phyloP scores from a whole-genome alignment of 64 coral and sea anemone species.

The Actinia tenebrosa region DNA sequence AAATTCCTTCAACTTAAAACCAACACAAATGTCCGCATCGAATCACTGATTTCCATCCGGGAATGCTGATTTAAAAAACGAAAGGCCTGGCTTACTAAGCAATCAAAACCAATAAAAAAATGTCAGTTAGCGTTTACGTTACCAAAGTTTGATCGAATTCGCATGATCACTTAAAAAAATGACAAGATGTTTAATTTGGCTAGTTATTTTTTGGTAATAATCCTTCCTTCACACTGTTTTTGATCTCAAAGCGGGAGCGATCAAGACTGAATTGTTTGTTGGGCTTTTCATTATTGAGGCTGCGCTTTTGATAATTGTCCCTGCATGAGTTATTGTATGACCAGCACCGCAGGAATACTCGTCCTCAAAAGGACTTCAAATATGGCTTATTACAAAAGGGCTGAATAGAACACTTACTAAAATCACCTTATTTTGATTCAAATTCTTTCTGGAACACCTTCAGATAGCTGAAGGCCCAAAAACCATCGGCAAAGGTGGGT shows the following conservation, averaged over 20 bases:
- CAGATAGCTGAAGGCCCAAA: not conserved
- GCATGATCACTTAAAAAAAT: not conserved
- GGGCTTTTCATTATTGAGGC: conserved; percentile 11
- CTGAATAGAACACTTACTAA: not conserved
- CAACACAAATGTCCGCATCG: not conserved
- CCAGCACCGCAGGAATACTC: not conserved
- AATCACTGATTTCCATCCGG: not conserved
- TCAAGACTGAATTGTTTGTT: not conserved
- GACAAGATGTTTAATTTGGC: not conserved
- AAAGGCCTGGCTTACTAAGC: not conserved
- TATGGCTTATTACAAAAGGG: conserved; percentile 17
- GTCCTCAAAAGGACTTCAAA: not conserved
- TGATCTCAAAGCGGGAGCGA: not conserved
- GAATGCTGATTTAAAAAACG: not conserved
- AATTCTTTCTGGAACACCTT: not conserved
- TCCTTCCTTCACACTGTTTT: not conserved
- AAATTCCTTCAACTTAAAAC: not conserved
- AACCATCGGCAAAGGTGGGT: not conserved
- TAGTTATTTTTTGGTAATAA: not conserved
- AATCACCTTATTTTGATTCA: not conserved
- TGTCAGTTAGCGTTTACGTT: too few relatives aligned
- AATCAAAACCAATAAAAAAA: too few relatives aligned
- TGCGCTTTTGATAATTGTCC: conserved; percentile 11
- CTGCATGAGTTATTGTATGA: not conserved
- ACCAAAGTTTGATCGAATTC: too few relatives aligned